A percentile compares a stretch with the other conserved stretches of the same genome.
Evolutionary conservation across 53 echinoderm and acorn worm genomes (phyloP).

Genomic region (Paelopatides confundens): DNA sequence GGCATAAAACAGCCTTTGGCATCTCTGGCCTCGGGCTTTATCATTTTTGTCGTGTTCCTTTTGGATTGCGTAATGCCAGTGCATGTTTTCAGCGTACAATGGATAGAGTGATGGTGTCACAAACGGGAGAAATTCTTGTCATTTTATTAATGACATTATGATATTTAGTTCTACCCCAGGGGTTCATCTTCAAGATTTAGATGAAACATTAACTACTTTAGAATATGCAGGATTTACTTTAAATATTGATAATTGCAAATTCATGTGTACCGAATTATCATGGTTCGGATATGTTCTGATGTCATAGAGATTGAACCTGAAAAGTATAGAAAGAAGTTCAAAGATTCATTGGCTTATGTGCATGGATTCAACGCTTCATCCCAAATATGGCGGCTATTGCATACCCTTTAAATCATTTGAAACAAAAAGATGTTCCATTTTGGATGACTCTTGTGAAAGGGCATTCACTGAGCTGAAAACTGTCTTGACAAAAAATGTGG

Average conservation of each 20-base stretch:
- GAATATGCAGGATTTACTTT: slow-evolving; percentile 15
- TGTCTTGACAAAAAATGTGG: no score
- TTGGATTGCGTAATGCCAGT: slow-evolving; percentile 25
- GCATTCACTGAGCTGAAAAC: no score
- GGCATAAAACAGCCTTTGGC: no score
- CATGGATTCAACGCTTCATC: slow-evolving; percentile 29
- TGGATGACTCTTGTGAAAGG: background rate
- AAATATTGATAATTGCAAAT: slow-evolving; percentile 6
- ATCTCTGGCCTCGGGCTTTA: no score
- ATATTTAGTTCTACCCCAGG: no score
- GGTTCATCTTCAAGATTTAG: background rate
- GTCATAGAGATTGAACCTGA: slow-evolving; percentile 34
- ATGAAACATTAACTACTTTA: no score
- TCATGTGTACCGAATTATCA: no score
- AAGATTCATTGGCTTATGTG: slow-evolving; percentile 28
- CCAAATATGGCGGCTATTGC: slow-evolving; percentile 37
- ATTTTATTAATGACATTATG: background rate
- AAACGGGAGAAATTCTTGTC: slow-evolving; percentile 28
- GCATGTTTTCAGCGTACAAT: slow-evolving; percentile 28
- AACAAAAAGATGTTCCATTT: slow-evolving; percentile 25
- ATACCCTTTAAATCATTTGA: slow-evolving; percentile 3
- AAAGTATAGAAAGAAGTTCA: slow-evolving; percentile 20
- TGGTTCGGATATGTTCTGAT: no score
- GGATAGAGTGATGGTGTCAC: slow-evolving; percentile 19
- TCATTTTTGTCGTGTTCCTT: slow-evolving; percentile 34